Evolutionary conservation across 2,888 invertebrate genomes (phyloP).

Genomic region (Caenorhabditis angaria): DNA sequence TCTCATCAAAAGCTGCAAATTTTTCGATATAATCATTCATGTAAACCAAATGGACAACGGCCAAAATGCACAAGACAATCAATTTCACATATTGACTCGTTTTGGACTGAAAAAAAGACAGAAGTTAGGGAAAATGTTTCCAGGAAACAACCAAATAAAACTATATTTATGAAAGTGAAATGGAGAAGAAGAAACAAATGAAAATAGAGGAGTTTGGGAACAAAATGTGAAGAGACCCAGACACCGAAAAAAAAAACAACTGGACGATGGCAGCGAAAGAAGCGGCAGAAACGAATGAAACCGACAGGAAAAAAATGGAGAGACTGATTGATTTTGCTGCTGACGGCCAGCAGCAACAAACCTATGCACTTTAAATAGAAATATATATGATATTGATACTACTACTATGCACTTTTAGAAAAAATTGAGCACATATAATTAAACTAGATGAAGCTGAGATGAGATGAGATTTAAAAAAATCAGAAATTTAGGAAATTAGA

Average conservation of each 20-base stretch:
- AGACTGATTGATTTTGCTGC: conserved; percentile 2
- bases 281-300: not conserved
- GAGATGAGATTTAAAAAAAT: too few species aligned
- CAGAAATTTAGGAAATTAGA: too few species aligned
- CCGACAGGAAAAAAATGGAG: not conserved
- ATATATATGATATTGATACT: not conserved
- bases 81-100: conserved; percentile 64
- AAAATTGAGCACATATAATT: too few species aligned
- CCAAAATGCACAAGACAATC: conserved; percentile 60
- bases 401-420: too few species aligned
- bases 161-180: not conserved
- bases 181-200: not conserved
- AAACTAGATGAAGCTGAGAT: too few species aligned
- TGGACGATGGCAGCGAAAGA: not conserved
- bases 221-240: not conserved
- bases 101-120: conserved; percentile 49
- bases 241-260: not conserved
- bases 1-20: conserved; percentile 44
- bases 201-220: not conserved
- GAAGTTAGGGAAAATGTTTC: not conserved
- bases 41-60: conserved; percentile 64
- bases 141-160: not conserved
- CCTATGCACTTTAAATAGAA: not conserved
- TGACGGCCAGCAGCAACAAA: not conserved
- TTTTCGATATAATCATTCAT: conserved; percentile 53